These are phyloP conservation scores for Ophiothrix spiculata DNA, from an alignment of 35 echinoderm and acorn worm species.

Conservation along the genomic window DNA sequence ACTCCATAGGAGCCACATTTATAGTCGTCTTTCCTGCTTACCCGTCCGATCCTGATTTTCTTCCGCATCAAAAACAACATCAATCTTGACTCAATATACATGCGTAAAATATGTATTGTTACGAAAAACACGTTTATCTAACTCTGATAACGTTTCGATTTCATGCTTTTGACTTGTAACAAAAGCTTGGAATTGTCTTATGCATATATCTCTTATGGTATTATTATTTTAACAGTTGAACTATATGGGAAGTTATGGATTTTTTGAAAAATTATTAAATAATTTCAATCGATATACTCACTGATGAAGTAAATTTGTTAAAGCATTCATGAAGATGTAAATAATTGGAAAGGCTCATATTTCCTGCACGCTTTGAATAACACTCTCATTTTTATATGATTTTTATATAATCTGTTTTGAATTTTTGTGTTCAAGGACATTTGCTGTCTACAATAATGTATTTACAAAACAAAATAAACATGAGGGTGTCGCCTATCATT, in stretches of 20 bases:
- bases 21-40: not conserved
- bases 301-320: not conserved
- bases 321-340: not conserved
- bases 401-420: too few species aligned
- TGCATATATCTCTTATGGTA: not conserved
- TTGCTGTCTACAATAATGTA: too few species aligned
- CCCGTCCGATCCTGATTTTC: not conserved
- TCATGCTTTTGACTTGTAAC: not conserved
- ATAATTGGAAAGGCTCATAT: not conserved
- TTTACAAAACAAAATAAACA: too few species aligned
- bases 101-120: too few species aligned
- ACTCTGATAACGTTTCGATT: not conserved
- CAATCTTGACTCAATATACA: too few species aligned
- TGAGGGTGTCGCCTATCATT: too few species aligned
- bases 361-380: too few species aligned
- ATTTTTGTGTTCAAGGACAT: too few species aligned
- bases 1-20: not conserved
- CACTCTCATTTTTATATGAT: too few species aligned
- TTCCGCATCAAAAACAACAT: not conserved
- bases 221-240: not conserved
- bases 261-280: not conserved
- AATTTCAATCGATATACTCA: not conserved
- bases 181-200: not conserved
- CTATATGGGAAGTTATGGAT: not conserved
- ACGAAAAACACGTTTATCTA: not conserved